Evolutionary conservation across 2,113 vertebrate species (phyloP).

Genomic region (Cyprinodon tularosa): DNA sequence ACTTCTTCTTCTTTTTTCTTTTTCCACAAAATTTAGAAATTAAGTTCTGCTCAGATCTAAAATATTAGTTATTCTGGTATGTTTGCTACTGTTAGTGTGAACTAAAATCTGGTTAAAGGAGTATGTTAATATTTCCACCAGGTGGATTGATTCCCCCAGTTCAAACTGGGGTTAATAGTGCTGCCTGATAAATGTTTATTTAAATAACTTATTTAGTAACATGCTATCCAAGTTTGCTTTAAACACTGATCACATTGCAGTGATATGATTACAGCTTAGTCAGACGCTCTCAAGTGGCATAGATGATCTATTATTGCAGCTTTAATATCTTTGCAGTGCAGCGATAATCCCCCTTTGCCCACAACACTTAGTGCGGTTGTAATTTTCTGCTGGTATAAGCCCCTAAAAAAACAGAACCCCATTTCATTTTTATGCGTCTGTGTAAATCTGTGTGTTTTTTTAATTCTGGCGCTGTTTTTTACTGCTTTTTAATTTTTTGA

Average conservation of each 20-base stretch:
- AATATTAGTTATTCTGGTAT: neutral
- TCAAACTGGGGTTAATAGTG: slow-evolving; percentile 1
- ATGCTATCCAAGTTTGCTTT: slow-evolving; percentile 3
- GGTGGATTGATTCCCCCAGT: slow-evolving; percentile 1
- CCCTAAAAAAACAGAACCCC: neutral
- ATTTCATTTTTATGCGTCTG: too few species aligned
- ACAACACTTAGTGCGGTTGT: slow-evolving; percentile 6
- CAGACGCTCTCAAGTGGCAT: neutral
- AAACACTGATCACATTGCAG: slow-evolving; percentile 1
- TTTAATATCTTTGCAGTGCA: slow-evolving; percentile 24
- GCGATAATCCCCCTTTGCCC: neutral
- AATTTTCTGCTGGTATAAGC: neutral
- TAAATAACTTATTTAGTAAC: neutral
- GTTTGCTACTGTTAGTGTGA: neutral
- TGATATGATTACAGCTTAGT: slow-evolving; percentile 6
- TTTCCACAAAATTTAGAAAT: neutral
- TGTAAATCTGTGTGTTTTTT: too few species aligned
- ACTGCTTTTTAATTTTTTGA: too few species aligned
- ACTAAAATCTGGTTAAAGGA: neutral
- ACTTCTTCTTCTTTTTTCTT: neutral
- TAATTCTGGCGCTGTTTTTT: too few species aligned
- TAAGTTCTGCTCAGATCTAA: neutral
- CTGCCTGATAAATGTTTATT: neutral
- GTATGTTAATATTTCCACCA: neutral
- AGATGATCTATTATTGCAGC: slow-evolving; percentile 11